These are phyloP conservation scores for Clistopyga incitator DNA, from an alignment of 2,888 invertebrate genomes.

Conservation along the genomic window DNA sequence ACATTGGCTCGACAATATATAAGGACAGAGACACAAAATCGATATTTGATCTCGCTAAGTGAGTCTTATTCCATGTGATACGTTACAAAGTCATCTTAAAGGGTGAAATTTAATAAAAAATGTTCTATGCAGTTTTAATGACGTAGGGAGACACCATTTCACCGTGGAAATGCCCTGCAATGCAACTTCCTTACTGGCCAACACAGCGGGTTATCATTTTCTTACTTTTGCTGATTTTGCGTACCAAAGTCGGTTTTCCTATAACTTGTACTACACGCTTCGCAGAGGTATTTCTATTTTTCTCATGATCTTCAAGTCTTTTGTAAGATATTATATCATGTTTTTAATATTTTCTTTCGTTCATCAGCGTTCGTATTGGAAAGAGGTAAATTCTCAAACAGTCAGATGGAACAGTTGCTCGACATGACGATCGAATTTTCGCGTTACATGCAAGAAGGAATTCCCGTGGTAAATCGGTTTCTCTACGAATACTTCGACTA, in stretches of 20 bases:
- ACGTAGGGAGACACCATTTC: slow-evolving; percentile 78
- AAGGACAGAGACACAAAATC: slow-evolving; percentile 75
- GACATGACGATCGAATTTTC: slow-evolving; percentile 78
- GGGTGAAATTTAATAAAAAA: slow-evolving; percentile 16
- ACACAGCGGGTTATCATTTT: slow-evolving; percentile 80
- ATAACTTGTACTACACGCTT: slow-evolving; percentile 80
- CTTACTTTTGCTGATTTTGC: slow-evolving; percentile 78
- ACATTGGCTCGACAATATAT: slow-evolving; percentile 78
- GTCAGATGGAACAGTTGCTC: slow-evolving; percentile 77
- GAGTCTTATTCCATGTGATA: slow-evolving; percentile 16
- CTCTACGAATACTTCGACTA: slow-evolving; percentile 78
- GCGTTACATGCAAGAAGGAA: slow-evolving; percentile 81
- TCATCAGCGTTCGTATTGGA: slow-evolving; percentile 79
- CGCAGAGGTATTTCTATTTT: slow-evolving; percentile 74
- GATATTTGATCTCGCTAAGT: slow-evolving; percentile 79
- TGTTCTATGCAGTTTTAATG: slow-evolving; percentile 71
- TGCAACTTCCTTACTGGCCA: slow-evolving; percentile 80
- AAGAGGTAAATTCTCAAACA: slow-evolving; percentile 73
- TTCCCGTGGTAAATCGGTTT: slow-evolving; percentile 80
- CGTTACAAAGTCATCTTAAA: not conserved
- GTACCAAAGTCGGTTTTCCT: slow-evolving; percentile 81
- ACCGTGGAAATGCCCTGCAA: slow-evolving; percentile 79
- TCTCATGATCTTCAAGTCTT: not conserved
- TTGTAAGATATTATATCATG: not conserved
- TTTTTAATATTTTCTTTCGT: not conserved